These are phyloP conservation scores for Maccullochella peelii DNA, from an alignment of 2,113 vertebrate species.

Conservation along the genomic window DNA sequence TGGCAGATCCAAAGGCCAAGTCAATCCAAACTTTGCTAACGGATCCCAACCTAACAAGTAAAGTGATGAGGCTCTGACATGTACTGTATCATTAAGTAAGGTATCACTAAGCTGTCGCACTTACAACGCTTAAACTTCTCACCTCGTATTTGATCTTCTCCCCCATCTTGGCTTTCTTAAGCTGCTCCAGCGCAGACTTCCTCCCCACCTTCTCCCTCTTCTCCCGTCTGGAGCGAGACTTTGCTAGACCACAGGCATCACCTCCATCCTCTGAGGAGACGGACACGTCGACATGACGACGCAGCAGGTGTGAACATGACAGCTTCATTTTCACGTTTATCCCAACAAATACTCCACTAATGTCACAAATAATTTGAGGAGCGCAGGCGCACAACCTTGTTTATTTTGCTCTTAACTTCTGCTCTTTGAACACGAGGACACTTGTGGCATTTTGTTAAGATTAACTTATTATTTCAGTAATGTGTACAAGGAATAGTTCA, in stretches of 20 bases:
- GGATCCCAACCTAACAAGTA: not conserved
- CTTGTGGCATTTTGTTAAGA: not conserved
- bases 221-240: constrained; percentile 91
- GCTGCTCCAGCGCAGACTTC: constrained; percentile 92
- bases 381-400: not conserved
- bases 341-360: not conserved
- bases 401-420: not conserved
- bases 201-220: constrained; percentile 91
- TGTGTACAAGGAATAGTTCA: not conserved
- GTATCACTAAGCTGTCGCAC: not conserved
- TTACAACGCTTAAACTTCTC: constrained; percentile 37
- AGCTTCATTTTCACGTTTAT: not conserved
- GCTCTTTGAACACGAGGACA: not conserved
- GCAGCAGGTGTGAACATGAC: not conserved
- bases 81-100: too few relatives aligned
- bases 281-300: not conserved
- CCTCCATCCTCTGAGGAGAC: constrained; percentile 59
- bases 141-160: constrained; percentile 98
- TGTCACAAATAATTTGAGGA: not conserved
- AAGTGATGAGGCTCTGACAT: not conserved
- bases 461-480: not conserved
- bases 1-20: not conserved
- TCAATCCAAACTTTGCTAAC: not conserved
- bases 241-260: constrained; percentile 81
- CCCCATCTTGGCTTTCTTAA: constrained; percentile 93